phyloP scores from a whole-genome alignment of 2,888 invertebrate species.

The Papilio gigon region DNA sequence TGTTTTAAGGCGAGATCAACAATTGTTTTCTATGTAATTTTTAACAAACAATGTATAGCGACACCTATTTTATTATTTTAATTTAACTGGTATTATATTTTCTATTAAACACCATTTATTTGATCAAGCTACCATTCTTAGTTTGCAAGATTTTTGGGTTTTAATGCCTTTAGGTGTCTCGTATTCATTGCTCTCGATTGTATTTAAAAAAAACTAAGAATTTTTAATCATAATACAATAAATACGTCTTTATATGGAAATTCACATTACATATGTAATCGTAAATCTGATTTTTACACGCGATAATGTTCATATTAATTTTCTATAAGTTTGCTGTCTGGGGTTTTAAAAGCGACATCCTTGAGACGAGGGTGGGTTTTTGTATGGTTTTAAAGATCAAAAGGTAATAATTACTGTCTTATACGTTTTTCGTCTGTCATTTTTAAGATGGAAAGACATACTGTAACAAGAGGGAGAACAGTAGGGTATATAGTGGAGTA shows the following conservation, averaged over 20 bases:
- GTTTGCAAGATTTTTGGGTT: too few relatives aligned
- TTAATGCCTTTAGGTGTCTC: too few relatives aligned
- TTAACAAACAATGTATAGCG: too few relatives aligned
- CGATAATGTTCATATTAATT: conserved; percentile 21
- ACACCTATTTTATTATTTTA: too few relatives aligned
- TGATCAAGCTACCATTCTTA: too few relatives aligned
- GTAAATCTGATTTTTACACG: conserved; percentile 19
- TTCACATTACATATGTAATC: conserved; percentile 1
- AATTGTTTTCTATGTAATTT: too few relatives aligned
- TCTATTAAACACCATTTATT: too few relatives aligned
- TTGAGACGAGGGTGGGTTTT: conserved; percentile 4
- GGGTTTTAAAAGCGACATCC: neutral
- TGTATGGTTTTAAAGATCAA: neutral
- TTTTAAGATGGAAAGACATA: neutral
- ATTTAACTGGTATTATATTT: too few relatives aligned
- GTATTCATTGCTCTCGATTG: too few relatives aligned
- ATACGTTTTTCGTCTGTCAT: neutral
- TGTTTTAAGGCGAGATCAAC: too few relatives aligned
- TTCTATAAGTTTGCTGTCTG: conserved; percentile 2
- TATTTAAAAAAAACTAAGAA: too few relatives aligned
- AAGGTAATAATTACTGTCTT: conserved; percentile 6
- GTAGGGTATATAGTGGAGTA: too few relatives aligned
- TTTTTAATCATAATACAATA: conserved; percentile 22
- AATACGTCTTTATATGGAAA: conserved; percentile 27
- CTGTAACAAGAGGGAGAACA: neutral